Base-by-base conservation (phyloP, 2,113 vertebrate species). In the Theristicus caerulescens region DNA sequence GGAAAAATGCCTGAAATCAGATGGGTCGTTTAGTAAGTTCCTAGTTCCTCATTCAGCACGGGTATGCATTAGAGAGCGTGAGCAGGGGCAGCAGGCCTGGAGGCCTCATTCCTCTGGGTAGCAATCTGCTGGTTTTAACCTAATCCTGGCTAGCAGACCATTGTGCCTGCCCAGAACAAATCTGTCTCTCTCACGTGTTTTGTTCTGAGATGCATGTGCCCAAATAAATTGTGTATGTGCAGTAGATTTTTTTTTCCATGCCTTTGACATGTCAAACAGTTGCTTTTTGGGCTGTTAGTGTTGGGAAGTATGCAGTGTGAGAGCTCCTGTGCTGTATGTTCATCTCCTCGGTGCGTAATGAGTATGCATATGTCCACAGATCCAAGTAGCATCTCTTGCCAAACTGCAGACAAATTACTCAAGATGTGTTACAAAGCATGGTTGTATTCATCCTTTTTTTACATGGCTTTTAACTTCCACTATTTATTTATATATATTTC, bases 131-230 rank as follows among this genome's bases (percentile, higher is more conserved):
- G 51, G 0, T 83, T 65, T 65, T 85, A 82, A 67, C 18, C 73
- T 44, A 34, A 1, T 20, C 44, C 51, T 29, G 34, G 7, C 49
- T 52, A 4, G 46, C 40, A 76, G 6, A 22, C 11, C 26, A 32
- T 40, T 46, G 59, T 66, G 42, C 20, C 31, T 76, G 70, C 70
- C 34, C 25, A 11, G 7, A 57, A 31, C 4, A 4, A 59, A 22
- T 24, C 20, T 59, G 8, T 62, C 20, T 57, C 10, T 19, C 15
- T 18, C 2, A 1, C 4, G 17, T 2, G 0, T 55, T 86, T 94
- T 55, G 34, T 88, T 82, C 31, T 0, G 3, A 74, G 18, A 42
- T 36, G 7, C 27, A 9, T 0, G 0, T 78, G 31, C 16, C 82
- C 51, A 46, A 49, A 61, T 44, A 61, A 62, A 61, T 49, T 5